phyloP scores from a whole-genome alignment of 2,797 vertebrate species.

The Spinus olivaceus region DNA sequence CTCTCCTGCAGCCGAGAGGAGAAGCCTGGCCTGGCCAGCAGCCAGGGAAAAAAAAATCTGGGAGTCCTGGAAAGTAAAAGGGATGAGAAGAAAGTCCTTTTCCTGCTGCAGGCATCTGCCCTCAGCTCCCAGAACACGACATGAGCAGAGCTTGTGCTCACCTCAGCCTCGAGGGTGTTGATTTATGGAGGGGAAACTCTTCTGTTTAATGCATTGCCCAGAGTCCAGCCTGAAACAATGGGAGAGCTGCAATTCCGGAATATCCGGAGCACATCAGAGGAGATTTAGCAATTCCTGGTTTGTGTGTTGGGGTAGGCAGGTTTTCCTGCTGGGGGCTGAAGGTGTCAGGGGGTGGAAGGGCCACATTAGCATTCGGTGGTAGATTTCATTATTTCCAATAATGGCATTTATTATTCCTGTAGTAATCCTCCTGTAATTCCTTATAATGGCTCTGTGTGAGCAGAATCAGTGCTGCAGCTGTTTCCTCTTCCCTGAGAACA shows the following conservation, averaged over 20 bases:
- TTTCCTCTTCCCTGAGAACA: background rate
- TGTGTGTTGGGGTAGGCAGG: background rate
- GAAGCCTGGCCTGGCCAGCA: background rate
- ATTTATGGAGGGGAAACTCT: slow-evolving; percentile 1
- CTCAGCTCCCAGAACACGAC: background rate
- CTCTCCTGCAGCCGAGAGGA: background rate
- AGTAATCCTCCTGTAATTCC: background rate
- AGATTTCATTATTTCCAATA: background rate
- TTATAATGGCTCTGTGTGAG: background rate
- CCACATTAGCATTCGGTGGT: background rate
- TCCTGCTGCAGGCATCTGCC: background rate
- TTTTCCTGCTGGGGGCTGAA: background rate
- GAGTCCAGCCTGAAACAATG: background rate
- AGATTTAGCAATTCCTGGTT: background rate
- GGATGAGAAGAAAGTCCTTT: background rate
- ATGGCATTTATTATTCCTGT: slow-evolving; percentile 10
- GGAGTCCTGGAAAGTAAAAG: background rate
- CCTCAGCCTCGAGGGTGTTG: background rate
- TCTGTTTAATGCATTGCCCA: background rate
- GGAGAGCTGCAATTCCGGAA: background rate
- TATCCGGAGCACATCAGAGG: background rate
- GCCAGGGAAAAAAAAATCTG: background rate
- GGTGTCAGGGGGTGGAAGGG: background rate
- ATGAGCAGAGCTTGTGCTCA: background rate
- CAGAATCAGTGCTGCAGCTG: background rate